These are phyloP conservation scores for Hydropotes inermis DNA, from an alignment of 2,113 vertebrate genomes.

Conservation along the genomic window DNA sequence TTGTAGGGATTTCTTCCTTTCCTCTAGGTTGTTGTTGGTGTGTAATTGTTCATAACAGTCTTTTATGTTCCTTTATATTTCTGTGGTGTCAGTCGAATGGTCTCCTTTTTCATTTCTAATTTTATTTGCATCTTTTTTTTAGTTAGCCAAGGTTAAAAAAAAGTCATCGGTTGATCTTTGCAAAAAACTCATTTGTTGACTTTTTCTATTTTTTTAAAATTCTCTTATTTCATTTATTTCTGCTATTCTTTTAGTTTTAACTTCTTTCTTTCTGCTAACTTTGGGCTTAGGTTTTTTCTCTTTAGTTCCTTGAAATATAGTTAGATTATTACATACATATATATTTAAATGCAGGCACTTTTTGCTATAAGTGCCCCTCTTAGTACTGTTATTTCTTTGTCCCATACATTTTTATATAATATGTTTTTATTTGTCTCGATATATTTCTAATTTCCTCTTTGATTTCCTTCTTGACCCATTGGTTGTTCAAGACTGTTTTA, in stretches of 20 bases:
- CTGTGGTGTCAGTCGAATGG: neutral
- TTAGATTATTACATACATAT: neutral
- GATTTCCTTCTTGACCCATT: neutral
- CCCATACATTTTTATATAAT: neutral
- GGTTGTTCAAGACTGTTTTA: neutral
- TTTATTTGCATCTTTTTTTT: neutral
- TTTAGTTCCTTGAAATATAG: neutral
- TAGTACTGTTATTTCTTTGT: neutral
- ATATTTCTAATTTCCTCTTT: neutral
- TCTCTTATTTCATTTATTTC: neutral
- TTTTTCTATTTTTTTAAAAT: neutral
- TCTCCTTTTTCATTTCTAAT: neutral
- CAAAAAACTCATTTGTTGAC: neutral
- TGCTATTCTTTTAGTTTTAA: neutral
- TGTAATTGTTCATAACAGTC: neutral
- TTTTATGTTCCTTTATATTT: neutral
- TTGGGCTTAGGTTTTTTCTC: neutral
- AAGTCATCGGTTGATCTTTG: neutral
- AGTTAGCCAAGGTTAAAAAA: neutral
- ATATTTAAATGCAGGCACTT: neutral
- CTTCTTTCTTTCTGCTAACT: neutral
- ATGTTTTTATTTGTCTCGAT: neutral
- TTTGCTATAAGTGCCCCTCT: neutral
- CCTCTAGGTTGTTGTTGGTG: neutral
- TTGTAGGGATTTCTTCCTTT: neutral